These are phyloP conservation scores for Pygoscelis adeliae DNA, from an alignment of 2,113 vertebrate species.

Conservation along the genomic window DNA sequence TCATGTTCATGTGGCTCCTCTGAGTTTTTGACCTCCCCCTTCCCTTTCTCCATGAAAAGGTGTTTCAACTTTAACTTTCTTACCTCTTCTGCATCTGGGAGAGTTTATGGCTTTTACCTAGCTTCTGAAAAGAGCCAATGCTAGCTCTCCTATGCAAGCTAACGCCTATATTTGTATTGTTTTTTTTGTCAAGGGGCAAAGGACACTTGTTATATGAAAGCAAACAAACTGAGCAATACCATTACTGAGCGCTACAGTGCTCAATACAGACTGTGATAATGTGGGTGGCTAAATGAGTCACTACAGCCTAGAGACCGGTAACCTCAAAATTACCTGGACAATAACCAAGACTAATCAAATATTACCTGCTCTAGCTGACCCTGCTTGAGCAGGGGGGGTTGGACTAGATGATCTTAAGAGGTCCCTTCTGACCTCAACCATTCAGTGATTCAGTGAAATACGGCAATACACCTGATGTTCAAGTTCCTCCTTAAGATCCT, in stretches of 20 bases:
- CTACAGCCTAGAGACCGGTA: not conserved
- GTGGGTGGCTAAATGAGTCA: not conserved
- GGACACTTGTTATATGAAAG: not conserved
- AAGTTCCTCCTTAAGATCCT: not conserved
- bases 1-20: not conserved
- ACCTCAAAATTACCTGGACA: not conserved
- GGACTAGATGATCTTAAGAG: not conserved
- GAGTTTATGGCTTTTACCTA: not conserved
- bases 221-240: not conserved
- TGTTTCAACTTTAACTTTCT: not conserved
- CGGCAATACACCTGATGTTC: fast-evolving
- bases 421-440: not conserved
- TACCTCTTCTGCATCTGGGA: not conserved
- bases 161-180: not conserved
- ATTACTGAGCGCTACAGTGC: not conserved
- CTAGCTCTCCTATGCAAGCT: not conserved
- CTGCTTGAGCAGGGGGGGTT: fast-evolving
- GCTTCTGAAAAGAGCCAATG: not conserved
- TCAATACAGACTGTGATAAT: not conserved
- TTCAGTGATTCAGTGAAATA: not conserved
- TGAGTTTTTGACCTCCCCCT: not conserved
- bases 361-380: not conserved
- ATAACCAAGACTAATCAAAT: not conserved
- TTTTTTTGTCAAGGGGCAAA: not conserved
- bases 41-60: not conserved